Evolutionary conservation across 2,888 invertebrate genomes (phyloP), one percentile per base, ranked within the genome.

Genomic region (Caenorhabditis sp.): DNA sequence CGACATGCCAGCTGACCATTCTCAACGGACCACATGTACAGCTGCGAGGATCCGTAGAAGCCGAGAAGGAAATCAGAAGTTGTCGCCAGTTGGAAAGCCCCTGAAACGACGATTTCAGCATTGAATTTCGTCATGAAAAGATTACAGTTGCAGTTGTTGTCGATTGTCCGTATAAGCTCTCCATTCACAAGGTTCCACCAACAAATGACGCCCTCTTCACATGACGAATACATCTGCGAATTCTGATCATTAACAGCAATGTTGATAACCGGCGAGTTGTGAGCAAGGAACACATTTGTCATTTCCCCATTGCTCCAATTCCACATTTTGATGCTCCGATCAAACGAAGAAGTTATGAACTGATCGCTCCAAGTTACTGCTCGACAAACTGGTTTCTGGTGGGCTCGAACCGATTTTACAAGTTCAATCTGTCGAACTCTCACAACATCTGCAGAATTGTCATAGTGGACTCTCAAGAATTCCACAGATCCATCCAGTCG

Each of bases 181-280:
- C 83, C 85, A 0, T 77, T 77, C 9, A 40, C n/a, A 26, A 90
- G 37, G 53, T 88, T 81, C 90, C 90, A 90, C 79, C 89, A 87
- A 40, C 89, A 89, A 28, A 90, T 77, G n/a, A 88, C 68, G 4
- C 90, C 90, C 20, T 87, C 85, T 58, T 87, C 88, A 58, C 89
- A 90, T 6, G 82, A 83, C 6, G 87, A 87, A 69, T 80, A 87
- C 51, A 87, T 67, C 53, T 81, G 80, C 83, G 53, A 35, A 0
- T 62, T 15, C 0, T 47, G 32, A 5, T 69, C 53, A 40, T 69
- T 61, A 0, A 79, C 51, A 0, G 50, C 69, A 5, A 82, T 6
- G 24, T 55, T 72, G n/a, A 82, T 40, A 2, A 90, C 86, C 0
- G 89, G 85, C 0, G 87, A 74, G 65, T 87, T 86, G 78, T 90